These are phyloP conservation scores for Epinephelus awoara DNA, from an alignment of 2,797 vertebrate genomes.

Conservation along the genomic window DNA sequence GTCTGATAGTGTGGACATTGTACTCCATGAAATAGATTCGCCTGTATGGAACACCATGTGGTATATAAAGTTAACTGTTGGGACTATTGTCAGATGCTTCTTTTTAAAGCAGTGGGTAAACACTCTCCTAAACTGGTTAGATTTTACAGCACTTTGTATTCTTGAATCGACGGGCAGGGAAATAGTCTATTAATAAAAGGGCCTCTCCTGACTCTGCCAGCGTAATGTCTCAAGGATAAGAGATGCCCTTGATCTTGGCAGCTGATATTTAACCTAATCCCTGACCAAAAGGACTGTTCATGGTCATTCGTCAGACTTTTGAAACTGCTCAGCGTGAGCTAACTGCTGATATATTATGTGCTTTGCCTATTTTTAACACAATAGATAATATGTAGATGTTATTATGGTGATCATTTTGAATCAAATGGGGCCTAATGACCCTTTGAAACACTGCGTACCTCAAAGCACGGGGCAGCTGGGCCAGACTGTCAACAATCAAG, in stretches of 20 bases:
- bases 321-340: constrained; percentile 43
- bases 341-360: neutral
- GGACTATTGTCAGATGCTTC: neutral
- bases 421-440: constrained; percentile 19
- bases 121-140: constrained; percentile 1
- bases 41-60: neutral
- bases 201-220: constrained; percentile 7
- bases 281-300: constrained; percentile 47
- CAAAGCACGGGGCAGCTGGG: constrained; percentile 63
- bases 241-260: constrained; percentile 68
- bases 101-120: neutral
- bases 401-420: constrained; percentile 43
- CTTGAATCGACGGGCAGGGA: constrained; percentile 10
- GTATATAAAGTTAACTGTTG: neutral
- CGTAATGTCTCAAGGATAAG: constrained; percentile 46
- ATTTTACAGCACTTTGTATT: constrained; percentile 37
- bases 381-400: constrained; percentile 38
- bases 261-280: constrained; percentile 76
- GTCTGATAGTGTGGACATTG: neutral
- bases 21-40: neutral
- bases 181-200: constrained; percentile 26
- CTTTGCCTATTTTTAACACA: constrained; percentile 23
- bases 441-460: constrained; percentile 29
- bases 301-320: constrained; percentile 27
- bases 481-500: constrained; percentile 71